Evolutionary conservation across 2,888 invertebrate species (phyloP).

Genomic region (Ormyrus labotus): DNA sequence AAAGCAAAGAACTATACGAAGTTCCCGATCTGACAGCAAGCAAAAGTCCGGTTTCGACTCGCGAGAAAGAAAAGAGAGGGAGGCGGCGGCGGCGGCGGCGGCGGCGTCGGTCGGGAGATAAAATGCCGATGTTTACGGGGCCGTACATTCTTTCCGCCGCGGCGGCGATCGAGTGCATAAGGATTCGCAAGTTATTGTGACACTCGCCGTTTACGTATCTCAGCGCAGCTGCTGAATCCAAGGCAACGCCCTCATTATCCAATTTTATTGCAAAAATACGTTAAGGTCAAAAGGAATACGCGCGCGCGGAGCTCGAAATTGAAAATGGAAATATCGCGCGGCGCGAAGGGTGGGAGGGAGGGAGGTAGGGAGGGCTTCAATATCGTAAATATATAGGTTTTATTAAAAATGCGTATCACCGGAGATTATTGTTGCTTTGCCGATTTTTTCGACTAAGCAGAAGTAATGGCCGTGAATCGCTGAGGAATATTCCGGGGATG

Average conservation of each 20-base stretch:
- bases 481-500: slow-evolving; percentile 35
- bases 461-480: slow-evolving; percentile 41
- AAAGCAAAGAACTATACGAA: slow-evolving; percentile 45
- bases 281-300: slow-evolving; percentile 49
- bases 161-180: slow-evolving; percentile 61
- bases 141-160: slow-evolving; percentile 61
- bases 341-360: slow-evolving; percentile 1
- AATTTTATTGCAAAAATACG: slow-evolving; percentile 58
- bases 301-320: slow-evolving; percentile 38
- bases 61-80: slow-evolving; percentile 27
- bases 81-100: slow-evolving; percentile 47
- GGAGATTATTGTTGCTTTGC: slow-evolving; percentile 47
- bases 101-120: slow-evolving; percentile 63
- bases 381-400: slow-evolving; percentile 50
- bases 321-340: slow-evolving; percentile 48
- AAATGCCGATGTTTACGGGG: slow-evolving; percentile 68
- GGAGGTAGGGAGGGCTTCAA: slow-evolving; percentile 22
- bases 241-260: slow-evolving; percentile 63
- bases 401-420: slow-evolving; percentile 47
- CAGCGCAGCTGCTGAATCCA: slow-evolving; percentile 54
- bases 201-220: slow-evolving; percentile 61
- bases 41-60: slow-evolving; percentile 53
- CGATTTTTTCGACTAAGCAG: slow-evolving; percentile 45
- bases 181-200: slow-evolving; percentile 62
- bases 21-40: slow-evolving; percentile 50